Evolutionary conservation across 1,140 invertebrate genomes (phyloP).

Genomic region (Bombus superbus): DNA sequence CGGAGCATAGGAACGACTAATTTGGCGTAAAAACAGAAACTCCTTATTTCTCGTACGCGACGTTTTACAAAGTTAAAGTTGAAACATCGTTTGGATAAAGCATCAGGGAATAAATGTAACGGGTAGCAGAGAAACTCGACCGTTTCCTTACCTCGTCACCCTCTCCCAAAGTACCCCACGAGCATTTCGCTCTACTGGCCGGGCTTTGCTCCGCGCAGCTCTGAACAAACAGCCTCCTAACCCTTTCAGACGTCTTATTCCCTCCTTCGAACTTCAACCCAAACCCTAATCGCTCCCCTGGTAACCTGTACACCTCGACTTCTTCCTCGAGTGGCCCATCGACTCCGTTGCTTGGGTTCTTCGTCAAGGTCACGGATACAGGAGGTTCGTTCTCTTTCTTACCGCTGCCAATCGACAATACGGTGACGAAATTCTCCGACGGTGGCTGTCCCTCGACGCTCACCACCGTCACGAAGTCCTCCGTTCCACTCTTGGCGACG

Average conservation of each 20-base stretch:
- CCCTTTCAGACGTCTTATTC: constrained; percentile 88
- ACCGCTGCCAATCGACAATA: constrained; percentile 80
- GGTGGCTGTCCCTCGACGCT: constrained; percentile 83
- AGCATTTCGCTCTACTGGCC: constrained; percentile 89
- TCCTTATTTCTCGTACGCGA: too few species aligned
- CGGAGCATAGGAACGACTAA: too few species aligned
- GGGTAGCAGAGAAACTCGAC: too few species aligned
- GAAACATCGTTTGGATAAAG: too few species aligned
- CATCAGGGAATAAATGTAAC: too few species aligned
- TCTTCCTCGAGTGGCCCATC: constrained; percentile 85
- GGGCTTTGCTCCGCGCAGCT: constrained; percentile 94
- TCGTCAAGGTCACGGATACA: constrained; percentile 41
- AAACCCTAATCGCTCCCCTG: constrained; percentile 94
- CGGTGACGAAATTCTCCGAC: constrained; percentile 81
- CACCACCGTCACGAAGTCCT: constrained; percentile 88
- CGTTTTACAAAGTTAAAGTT: too few species aligned
- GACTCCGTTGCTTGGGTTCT: constrained; percentile 62
- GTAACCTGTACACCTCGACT: constrained; percentile 91
- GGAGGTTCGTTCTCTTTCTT: constrained; percentile 73
- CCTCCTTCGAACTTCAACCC: constrained; percentile 96
- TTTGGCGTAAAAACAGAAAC: too few species aligned
- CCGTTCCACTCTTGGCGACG: constrained; percentile 66
- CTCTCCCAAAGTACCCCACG: constrained; percentile 90
- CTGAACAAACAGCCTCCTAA: constrained; percentile 91
- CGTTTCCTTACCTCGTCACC: constrained; percentile 88